A percentile compares a stretch with the other conserved stretches of the same genome.
Conservation (phyloP, 2,113 vertebrate genomes). For the Anseranas semipalmata region DNA sequence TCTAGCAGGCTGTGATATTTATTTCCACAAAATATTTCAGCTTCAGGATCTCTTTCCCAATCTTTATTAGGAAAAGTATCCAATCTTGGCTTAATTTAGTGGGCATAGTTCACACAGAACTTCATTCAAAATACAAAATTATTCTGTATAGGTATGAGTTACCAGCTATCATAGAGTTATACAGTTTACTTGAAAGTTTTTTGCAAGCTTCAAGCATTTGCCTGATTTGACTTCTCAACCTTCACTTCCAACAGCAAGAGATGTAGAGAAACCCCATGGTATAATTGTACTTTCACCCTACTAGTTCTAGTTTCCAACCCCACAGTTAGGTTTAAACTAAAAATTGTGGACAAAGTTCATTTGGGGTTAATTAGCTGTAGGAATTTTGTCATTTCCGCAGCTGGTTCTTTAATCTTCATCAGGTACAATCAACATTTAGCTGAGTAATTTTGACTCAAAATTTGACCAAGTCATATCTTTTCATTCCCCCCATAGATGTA, state of each 20-base stretch:
- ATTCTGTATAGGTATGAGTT: neutral
- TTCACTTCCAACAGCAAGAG: neutral
- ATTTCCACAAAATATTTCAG: neutral
- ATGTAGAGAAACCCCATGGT: neutral
- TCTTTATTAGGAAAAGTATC: neutral
- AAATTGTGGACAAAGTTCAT: neutral
- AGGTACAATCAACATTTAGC: neutral
- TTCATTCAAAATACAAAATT: neutral
- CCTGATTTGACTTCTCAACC: neutral
- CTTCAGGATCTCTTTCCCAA: neutral
- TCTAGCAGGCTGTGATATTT: neutral
- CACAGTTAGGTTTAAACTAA: neutral
- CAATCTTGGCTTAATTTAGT: neutral
- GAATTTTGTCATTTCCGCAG: neutral
- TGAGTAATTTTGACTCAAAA: neutral
- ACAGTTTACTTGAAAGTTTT: neutral
- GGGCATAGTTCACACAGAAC: neutral
- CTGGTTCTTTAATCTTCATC: neutral
- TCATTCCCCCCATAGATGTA: neutral
- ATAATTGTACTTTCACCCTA: neutral
- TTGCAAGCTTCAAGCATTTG: neutral
- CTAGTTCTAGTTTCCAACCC: accelerated
- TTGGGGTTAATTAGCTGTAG: neutral
- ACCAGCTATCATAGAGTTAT: neutral
- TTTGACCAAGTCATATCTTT: neutral